Conservation (phyloP, 2,888 invertebrate species). For the Osedax fenrisi region DNA sequence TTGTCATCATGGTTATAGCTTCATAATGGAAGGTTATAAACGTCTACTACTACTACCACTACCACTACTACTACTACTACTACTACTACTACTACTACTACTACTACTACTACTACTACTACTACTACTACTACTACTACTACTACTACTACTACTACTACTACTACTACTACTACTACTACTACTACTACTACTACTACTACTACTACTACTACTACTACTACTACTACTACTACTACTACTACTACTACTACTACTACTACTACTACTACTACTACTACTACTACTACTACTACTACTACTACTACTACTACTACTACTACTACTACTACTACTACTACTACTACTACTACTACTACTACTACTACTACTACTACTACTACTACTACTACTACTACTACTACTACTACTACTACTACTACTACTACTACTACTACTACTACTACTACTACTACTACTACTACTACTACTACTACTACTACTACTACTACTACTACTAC, state of each 20-base stretch:
- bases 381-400: neutral
- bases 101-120: neutral
- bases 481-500: neutral
- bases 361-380: neutral
- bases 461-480: neutral
- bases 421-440: neutral
- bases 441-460: neutral
- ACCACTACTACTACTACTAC: neutral
- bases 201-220: neutral
- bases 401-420: neutral
- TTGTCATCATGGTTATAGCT: no score
- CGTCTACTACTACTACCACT: neutral
- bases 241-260: neutral
- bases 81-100: neutral
- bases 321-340: neutral
- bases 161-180: neutral
- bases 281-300: neutral
- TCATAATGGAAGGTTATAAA: no score
- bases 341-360: neutral
- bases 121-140: neutral
- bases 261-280: neutral
- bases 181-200: neutral
- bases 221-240: neutral
- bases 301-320: neutral
- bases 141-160: neutral